These are phyloP conservation scores for Herpetotheres cachinnans DNA, from an alignment of 2,113 vertebrate genomes.

Conservation along the genomic window DNA sequence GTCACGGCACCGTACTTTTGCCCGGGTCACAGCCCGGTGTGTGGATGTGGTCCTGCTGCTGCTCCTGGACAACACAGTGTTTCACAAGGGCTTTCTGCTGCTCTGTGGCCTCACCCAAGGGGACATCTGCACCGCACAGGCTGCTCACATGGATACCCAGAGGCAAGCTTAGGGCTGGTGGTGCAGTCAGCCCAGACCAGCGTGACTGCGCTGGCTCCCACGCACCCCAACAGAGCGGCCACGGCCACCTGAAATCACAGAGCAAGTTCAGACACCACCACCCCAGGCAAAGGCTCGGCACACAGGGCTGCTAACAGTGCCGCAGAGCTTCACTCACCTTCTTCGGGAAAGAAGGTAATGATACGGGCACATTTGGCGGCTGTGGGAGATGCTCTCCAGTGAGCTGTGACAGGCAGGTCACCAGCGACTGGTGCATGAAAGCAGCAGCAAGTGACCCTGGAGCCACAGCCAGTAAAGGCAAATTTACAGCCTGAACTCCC, in stretches of 20 bases:
- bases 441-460: neutral
- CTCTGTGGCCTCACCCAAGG: accelerated
- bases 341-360: neutral
- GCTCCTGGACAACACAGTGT: accelerated
- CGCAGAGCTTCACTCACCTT: neutral
- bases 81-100: neutral
- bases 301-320: accelerated
- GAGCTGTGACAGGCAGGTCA: neutral
- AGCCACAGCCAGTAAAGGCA: neutral
- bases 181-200: neutral
- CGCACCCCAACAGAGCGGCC: neutral
- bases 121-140: too few species aligned
- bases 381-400: neutral
- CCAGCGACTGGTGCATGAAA: accelerated
- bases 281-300: neutral
- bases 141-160: too few species aligned
- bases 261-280: accelerated
- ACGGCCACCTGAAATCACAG: accelerated
- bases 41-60: neutral
- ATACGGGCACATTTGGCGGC: accelerated
- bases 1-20: accelerated
- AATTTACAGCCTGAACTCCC: neutral
- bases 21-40: neutral
- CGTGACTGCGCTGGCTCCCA: accelerated
- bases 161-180: neutral